Evolutionary conservation across 92 coral and sea anemone species (phyloP), one percentile per base, ranked within the genome.

Genomic region (Diadumene lineata): DNA sequence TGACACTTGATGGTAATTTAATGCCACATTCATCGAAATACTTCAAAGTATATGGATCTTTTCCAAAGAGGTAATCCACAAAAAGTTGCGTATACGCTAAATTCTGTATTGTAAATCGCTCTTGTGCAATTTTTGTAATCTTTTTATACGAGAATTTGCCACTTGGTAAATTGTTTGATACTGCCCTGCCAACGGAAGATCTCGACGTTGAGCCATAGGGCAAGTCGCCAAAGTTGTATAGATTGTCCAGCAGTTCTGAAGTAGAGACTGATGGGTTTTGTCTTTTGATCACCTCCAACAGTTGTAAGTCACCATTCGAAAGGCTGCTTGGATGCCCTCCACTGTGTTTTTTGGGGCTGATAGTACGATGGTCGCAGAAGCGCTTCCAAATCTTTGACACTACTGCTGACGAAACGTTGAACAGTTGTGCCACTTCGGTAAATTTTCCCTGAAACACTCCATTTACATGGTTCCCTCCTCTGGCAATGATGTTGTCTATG

Each of bases 351-450:
- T 11, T 38, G 6, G 83, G 84, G 66, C 77, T 70, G 56, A 77
- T 55, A n/a, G 83, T 58, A 16, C 83, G 78, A 27, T 72, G 72
- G 48, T 43, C 31, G 56, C 84, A 61, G 66, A 64, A 78, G 34
- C 72, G 50, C 70, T 82, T 82, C 84, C 73, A 82, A 34, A 77
- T 68, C 43, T 77, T 83, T 1, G 79, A 79, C 24, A 79, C 85
- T 33, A 44, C 31, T 30, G 84, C 85, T 53, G 70, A 84, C 26
- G 85, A 77, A 56, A 79, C 74, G 11, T 72, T 72, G 23, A 84
- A 34, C 68, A 63, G 79, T 24, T 56, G 51, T 27, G 76, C 79
- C 26, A 79, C 67, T 67, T 79, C 84, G 31, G 64, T 65, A 72
- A 76, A 79, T 64, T 75, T 13, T 38, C 48, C 48, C 48, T 38